Evolutionary conservation across 2,113 vertebrate genomes (phyloP).

Genomic region (Nycticryphes semicollaris): DNA sequence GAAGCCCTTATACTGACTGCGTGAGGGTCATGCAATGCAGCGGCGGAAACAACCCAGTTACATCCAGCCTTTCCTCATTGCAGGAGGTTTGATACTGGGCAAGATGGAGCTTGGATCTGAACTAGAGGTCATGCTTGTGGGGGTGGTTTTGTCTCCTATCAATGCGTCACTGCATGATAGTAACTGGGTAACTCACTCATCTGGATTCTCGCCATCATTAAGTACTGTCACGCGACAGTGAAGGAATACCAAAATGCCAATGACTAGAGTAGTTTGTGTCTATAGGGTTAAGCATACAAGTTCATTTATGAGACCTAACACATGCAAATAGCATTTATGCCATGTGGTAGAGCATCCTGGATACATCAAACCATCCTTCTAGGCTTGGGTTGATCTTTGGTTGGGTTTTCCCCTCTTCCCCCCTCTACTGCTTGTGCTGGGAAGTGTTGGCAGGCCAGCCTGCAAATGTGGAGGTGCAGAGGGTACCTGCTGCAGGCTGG

Average conservation of each 20-base stretch:
- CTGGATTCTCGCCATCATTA: background rate
- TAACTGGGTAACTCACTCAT: background rate
- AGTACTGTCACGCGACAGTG: accelerated
- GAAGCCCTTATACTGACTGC: background rate
- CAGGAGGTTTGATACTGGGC: background rate
- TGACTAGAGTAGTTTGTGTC: background rate
- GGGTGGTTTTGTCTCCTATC: background rate
- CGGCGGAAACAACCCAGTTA: accelerated
- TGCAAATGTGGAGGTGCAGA: background rate
- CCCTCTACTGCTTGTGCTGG: background rate
- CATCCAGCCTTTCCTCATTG: background rate
- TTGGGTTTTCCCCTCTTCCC: background rate
- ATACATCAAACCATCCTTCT: background rate
- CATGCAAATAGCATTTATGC: background rate
- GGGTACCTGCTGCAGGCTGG: background rate
- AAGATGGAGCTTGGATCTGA: background rate
- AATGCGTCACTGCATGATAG: background rate
- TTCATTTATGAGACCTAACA: background rate
- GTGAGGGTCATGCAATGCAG: background rate
- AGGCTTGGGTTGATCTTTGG: background rate
- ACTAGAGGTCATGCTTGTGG: background rate
- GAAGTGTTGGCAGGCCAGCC: background rate
- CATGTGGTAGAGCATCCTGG: constrained; percentile 22
- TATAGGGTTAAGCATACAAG: background rate
- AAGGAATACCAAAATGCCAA: background rate